phyloP scores from a whole-genome alignment of 37 sponge, comb jelly and placozoan species.

The Lycopodina hypogea region DNA sequence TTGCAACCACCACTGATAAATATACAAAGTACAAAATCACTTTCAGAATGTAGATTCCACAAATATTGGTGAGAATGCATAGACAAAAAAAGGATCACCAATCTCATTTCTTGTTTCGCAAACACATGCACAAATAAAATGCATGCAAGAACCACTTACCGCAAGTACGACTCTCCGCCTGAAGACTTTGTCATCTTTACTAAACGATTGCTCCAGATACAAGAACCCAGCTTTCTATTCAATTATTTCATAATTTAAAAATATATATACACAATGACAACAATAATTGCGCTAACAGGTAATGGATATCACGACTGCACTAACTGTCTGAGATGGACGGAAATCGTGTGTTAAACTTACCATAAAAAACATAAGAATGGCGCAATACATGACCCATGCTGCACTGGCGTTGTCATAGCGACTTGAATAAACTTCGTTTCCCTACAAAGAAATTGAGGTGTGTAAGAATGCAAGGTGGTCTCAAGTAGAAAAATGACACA shows the following conservation, averaged over 20 bases:
- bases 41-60: too few species aligned
- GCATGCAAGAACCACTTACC: too few species aligned
- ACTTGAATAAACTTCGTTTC: constrained; percentile 38
- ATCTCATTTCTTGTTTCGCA: too few species aligned
- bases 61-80: too few species aligned
- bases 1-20: too few species aligned
- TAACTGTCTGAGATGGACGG: too few species aligned
- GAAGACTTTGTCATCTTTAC: constrained; percentile 36
- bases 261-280: not conserved
- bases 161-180: constrained; percentile 78
- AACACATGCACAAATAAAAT: too few species aligned
- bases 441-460: constrained; percentile 4
- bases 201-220: constrained; percentile 77
- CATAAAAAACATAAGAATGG: constrained; percentile 92
- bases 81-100: too few species aligned
- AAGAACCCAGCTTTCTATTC: constrained; percentile 90
- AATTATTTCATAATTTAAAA: not conserved
- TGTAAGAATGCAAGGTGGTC: not conserved
- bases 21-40: too few species aligned
- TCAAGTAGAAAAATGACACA: not conserved
- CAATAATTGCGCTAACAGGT: too few species aligned
- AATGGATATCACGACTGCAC: not conserved
- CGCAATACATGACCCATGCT: constrained; percentile 69
- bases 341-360: constrained; percentile 25
- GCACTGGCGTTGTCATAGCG: constrained; percentile 88